Percentiles rank a stretch among this genome's conserved stretches.
phyloP scores from a whole-genome alignment of 2,797 vertebrate genomes.

The Protosalanx chinensis region DNA sequence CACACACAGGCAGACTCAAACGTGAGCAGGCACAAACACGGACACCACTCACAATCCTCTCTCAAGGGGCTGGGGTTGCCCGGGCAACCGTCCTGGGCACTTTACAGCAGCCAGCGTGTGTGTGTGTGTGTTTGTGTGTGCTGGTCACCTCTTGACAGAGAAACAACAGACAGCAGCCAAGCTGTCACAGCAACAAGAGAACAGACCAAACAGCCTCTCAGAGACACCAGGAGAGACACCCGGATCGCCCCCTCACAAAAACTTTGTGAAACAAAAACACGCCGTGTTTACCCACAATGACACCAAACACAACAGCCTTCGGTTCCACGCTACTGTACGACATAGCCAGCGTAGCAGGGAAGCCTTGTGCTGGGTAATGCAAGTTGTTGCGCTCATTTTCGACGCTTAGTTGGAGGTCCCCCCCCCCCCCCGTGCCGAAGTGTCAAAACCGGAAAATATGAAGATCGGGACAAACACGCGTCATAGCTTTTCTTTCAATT shows the following conservation, averaged over 20 bases:
- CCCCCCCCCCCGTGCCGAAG: too few species aligned
- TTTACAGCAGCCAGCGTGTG: conserved; percentile 13
- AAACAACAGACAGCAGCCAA: not conserved
- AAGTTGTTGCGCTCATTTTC: too few species aligned
- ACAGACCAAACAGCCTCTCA: conserved; percentile 8
- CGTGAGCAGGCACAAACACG: too few species aligned
- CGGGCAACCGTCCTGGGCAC: conserved; percentile 64
- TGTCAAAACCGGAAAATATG: not conserved
- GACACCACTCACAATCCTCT: not conserved
- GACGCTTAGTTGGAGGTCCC: too few species aligned
- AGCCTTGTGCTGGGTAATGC: too few species aligned
- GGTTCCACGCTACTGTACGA: too few species aligned
- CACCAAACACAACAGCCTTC: too few species aligned
- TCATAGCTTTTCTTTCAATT: not conserved
- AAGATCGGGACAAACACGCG: not conserved
- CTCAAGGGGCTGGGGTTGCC: conserved; percentile 71
- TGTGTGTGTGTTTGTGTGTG: conserved; percentile 5
- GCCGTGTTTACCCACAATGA: too few species aligned
- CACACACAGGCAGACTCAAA: not conserved
- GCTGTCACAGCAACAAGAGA: conserved; percentile 1
- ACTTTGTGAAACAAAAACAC: too few species aligned
- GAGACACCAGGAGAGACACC: conserved; percentile 9
- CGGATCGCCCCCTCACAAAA: conserved; percentile 8
- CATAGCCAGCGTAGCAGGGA: too few species aligned
- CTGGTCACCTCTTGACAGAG: conserved; percentile 1